Evolutionary conservation across 2,113 vertebrate genomes (phyloP).

Genomic region (Tauraco erythrolophus): DNA sequence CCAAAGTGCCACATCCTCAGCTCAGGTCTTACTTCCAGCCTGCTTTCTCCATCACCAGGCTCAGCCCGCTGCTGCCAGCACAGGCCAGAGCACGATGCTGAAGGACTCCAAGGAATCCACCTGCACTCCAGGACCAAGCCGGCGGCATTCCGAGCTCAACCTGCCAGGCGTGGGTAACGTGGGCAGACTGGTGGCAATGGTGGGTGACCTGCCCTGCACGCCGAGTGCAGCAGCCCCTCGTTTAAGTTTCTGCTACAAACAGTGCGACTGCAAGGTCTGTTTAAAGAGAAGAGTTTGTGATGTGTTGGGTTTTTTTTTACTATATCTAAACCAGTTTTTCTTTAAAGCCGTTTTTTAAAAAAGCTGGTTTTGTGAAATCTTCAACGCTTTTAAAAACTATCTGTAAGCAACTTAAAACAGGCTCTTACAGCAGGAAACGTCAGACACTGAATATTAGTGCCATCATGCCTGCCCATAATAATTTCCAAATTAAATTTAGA

Average conservation of each 20-base stretch:
- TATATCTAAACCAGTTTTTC: background rate
- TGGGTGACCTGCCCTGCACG: accelerated
- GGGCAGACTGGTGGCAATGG: background rate
- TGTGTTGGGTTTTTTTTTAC: too few relatives aligned
- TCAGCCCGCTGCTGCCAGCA: background rate
- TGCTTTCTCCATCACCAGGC: background rate
- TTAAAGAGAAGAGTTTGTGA: background rate
- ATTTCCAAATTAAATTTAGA: constrained; percentile 43
- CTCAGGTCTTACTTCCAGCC: background rate
- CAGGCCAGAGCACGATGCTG: accelerated
- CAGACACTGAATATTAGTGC: background rate
- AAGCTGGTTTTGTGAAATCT: background rate
- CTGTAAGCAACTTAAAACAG: background rate
- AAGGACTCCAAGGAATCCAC: background rate
- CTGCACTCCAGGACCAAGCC: accelerated
- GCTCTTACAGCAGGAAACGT: background rate
- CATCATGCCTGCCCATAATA: background rate
- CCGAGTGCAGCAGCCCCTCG: background rate
- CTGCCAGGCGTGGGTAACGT: background rate
- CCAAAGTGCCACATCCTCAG: background rate
- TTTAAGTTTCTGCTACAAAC: background rate
- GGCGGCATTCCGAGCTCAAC: accelerated
- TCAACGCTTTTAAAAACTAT: background rate
- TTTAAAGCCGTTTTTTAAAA: background rate
- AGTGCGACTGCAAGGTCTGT: background rate